Base-by-base conservation (phyloP, 2,888 invertebrate genomes). In the Eugnorisma glareosa region DNA sequence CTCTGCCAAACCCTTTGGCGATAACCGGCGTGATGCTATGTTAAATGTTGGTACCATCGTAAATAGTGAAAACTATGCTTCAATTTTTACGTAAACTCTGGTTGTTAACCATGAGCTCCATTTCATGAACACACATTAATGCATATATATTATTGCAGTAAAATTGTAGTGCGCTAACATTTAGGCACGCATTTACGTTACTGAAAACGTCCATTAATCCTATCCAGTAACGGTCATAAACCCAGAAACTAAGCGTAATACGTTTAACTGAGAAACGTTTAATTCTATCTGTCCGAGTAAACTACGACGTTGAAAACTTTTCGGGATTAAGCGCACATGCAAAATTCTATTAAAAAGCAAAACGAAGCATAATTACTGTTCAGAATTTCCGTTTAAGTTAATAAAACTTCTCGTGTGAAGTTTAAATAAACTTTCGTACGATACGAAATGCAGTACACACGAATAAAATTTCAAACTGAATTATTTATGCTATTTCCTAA, bases 371-470 rank as follows among this genome's bases (percentile, higher is more conserved):
- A 63, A 85, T 82, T 57, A 66, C 64, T 54, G 40, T 81, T 69
- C 59, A 61, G 31, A 72, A 69, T 69, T 81, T 43, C 48, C 24
- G 13, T 66, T 63, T 48, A 82, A 75, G 61, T 63, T 67, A 64
- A 86, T 79, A 86, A 83, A 83, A 73, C 66, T 85, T 82, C 67
- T 18, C 68, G 35, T 77, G 59, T 71, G 54, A 73, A 73, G 64
- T 82, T 68, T 59, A 40, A 75, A 77, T 67, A 73, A 73, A 88
- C 67, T 76, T 79, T 66, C 2, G 18, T n/a, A 51, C 31, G 24
- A 64, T 15, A 54, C 67, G 63, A 73, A 82, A 80, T 64, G 74
- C 67, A 73, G 77, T 73, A 73, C 35, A 37, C 24, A n/a, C 21
- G 51, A 81, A 81, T 79, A 57, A 21, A 81, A 73, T 78, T 81